Conservation (phyloP, 1,140 invertebrate genomes). For the Drosophila auraria region DNA sequence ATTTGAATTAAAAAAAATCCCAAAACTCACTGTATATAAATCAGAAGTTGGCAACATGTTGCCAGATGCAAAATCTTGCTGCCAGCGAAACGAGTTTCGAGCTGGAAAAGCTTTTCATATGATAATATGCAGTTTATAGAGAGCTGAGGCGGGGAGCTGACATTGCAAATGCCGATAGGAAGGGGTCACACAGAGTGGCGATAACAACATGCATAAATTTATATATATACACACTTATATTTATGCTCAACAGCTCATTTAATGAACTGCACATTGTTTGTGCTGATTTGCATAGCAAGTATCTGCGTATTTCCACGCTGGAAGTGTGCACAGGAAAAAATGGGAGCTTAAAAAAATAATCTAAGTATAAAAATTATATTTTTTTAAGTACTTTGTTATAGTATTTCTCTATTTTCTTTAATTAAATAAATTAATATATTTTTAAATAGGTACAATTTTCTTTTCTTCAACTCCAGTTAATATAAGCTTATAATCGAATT, state of each 20-base stretch:
- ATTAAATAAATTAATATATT: no score
- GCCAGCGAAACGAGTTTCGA: conserved; percentile 51
- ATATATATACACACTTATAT: conserved; percentile 49
- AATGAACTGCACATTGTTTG: conserved; percentile 76
- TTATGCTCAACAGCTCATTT: conserved; percentile 61
- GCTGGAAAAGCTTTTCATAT: conserved; percentile 32
- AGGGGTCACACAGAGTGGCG: conserved; percentile 19
- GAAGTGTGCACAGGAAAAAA: not conserved
- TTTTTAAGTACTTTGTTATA: not conserved
- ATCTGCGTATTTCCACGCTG: conserved; percentile 18
- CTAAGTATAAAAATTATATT: not conserved
- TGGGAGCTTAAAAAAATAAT: fast-evolving
- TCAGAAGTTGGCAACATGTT: conserved; percentile 30
- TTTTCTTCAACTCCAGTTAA: no score
- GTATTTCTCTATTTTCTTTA: no score
- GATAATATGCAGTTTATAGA: conserved; percentile 40
- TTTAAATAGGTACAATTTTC: no score
- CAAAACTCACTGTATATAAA: conserved; percentile 22
- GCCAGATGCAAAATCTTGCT: conserved; percentile 27
- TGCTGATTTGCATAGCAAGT: conserved; percentile 45
- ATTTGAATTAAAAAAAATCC: conserved; percentile 31
- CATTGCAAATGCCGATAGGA: conserved; percentile 49
- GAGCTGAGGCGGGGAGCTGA: conserved; percentile 21
- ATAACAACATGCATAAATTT: conserved; percentile 72
- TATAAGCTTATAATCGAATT: no score